Evolutionary conservation across 2,113 vertebrate genomes (phyloP).

Genomic region (Sylvicapra grimmia): DNA sequence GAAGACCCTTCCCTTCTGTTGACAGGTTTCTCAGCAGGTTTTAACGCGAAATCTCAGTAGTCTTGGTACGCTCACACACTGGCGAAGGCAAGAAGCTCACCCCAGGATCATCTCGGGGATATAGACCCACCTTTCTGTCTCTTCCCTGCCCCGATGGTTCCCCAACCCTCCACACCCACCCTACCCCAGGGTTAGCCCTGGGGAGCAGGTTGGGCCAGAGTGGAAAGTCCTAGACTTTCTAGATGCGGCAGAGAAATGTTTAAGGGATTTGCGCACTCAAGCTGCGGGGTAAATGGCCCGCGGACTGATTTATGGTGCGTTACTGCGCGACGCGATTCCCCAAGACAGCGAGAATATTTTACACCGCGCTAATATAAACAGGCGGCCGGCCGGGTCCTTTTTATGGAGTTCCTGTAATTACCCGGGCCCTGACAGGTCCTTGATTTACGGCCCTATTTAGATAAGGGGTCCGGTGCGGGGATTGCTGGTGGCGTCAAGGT

Average conservation of each 20-base stretch:
- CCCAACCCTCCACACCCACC: neutral
- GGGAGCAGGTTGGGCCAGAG: neutral
- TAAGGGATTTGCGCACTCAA: slow-evolving; percentile 63
- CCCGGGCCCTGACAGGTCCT: slow-evolving; percentile 84
- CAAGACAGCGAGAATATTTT: slow-evolving; percentile 86
- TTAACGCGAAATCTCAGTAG: neutral
- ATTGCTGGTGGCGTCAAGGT: slow-evolving; percentile 90
- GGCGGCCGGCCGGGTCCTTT: slow-evolving; percentile 84
- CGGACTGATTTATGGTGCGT: slow-evolving; percentile 78
- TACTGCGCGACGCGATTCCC: slow-evolving; percentile 77
- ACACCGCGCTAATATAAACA: slow-evolving; percentile 89
- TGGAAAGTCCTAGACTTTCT: slow-evolving; percentile 50
- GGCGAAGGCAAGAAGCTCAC: neutral
- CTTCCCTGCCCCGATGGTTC: neutral
- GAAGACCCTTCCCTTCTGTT: neutral
- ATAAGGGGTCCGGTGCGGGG: slow-evolving; percentile 86
- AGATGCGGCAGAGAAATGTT: slow-evolving; percentile 62
- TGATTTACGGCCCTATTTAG: slow-evolving; percentile 97
- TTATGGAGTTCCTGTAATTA: slow-evolving; percentile 91
- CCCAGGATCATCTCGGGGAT: neutral
- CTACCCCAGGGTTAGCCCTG: neutral
- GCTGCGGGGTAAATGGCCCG: slow-evolving; percentile 66
- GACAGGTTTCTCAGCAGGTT: neutral
- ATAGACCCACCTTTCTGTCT: neutral
- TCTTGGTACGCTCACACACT: neutral